Conservation (phyloP, 2,888 invertebrate species). For the Apamea crenata region DNA sequence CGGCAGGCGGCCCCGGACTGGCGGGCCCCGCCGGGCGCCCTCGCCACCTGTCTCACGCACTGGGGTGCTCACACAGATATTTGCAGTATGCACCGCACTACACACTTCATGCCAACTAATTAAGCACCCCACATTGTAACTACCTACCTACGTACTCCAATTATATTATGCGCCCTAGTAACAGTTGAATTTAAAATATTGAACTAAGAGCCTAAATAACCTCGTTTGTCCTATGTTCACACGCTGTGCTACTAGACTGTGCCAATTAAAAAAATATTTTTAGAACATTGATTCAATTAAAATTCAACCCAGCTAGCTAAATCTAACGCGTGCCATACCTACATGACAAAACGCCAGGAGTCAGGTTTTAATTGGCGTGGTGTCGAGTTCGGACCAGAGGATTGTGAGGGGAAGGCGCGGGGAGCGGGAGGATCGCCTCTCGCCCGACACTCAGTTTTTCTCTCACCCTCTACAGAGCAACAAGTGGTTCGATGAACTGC, state of each 20-base stretch:
- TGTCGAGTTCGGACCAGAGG: conserved; percentile 75
- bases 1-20: conserved; percentile 49
- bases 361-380: conserved; percentile 86
- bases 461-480: conserved; percentile 81
- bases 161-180: conserved; percentile 25
- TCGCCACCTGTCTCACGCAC: conserved; percentile 78
- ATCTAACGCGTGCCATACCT: conserved; percentile 73
- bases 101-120: conserved; percentile 60
- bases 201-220: conserved; percentile 26
- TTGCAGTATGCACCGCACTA: conserved; percentile 61
- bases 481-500: conserved; percentile 82
- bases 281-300: conserved; percentile 74
- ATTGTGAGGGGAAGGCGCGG: conserved; percentile 56
- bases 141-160: conserved; percentile 21
- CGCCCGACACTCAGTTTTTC: conserved; percentile 82
- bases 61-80: conserved; percentile 63
- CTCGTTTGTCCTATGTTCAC: conserved; percentile 31
- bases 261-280: conserved; percentile 72
- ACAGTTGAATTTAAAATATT: conserved; percentile 29
- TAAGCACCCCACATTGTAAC: conserved; percentile 56
- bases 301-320: conserved; percentile 72
- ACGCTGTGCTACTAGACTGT: conserved; percentile 48
- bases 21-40: conserved; percentile 72
- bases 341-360: conserved; percentile 81
- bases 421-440: conserved; percentile 65